phyloP scores from a whole-genome alignment of 2,888 invertebrate genomes.

The Drosophila infuscata region DNA sequence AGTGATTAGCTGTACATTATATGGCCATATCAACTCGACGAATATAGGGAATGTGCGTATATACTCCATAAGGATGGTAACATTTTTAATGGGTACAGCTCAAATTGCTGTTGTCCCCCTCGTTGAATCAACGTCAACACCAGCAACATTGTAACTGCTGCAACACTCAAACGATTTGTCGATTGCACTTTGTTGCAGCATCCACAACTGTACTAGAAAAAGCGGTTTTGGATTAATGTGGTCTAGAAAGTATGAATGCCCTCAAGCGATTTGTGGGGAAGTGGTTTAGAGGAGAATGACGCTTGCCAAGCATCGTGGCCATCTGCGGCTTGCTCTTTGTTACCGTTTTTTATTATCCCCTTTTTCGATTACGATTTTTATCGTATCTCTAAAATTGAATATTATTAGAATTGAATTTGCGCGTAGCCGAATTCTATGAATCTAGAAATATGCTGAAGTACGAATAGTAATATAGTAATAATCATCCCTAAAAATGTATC shows the following conservation, averaged over 20 bases:
- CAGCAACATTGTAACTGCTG: conserved; percentile 27
- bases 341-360: not conserved
- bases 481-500: not conserved
- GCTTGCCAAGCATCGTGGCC: not conserved
- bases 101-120: not conserved
- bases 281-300: not conserved
- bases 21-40: not conserved
- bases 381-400: not conserved
- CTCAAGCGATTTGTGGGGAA: not conserved
- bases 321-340: not conserved
- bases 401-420: not conserved
- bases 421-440: not conserved
- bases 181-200: conserved; percentile 45
- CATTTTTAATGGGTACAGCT: not conserved
- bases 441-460: not conserved
- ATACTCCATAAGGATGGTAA: not conserved
- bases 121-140: not conserved
- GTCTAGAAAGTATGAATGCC: conserved; percentile 1
- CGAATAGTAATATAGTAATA: not conserved
- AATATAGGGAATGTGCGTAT: not conserved
- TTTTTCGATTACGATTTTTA: not conserved
- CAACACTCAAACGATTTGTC: conserved; percentile 51
- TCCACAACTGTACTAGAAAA: conserved; percentile 51
- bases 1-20: not conserved
- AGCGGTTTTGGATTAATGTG: conserved; percentile 8